Percentiles rank a stretch among this genome's conserved stretches.
Evolutionary conservation across 1,140 invertebrate genomes (phyloP).

Genomic region (Trichonephila clavata): DNA sequence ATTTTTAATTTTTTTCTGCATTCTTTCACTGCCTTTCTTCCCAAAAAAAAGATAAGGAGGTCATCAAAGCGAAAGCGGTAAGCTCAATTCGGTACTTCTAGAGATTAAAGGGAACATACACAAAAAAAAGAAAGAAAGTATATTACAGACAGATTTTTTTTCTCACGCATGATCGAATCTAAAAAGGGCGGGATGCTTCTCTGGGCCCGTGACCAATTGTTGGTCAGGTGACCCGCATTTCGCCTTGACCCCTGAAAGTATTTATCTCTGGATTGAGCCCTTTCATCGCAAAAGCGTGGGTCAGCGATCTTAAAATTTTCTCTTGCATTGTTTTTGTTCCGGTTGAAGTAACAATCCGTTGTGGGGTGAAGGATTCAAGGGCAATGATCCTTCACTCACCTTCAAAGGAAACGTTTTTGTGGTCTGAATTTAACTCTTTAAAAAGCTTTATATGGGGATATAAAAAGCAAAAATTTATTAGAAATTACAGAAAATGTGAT

Average conservation of each 20-base stretch:
- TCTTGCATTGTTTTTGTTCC: slow-evolving; percentile 17
- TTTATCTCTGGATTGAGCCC: not conserved
- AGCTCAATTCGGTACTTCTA: too few relatives aligned
- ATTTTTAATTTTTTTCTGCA: too few relatives aligned
- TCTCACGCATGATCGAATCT: slow-evolving; percentile 20
- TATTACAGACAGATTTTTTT: not conserved
- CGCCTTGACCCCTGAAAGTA: not conserved
- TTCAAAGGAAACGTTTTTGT: too few relatives aligned
- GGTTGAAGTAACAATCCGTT: slow-evolving; percentile 2
- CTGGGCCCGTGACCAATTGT: slow-evolving; percentile 15
- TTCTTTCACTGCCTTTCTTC: too few relatives aligned
- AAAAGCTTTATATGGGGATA: too few relatives aligned
- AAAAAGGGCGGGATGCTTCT: not conserved
- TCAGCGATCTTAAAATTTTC: not conserved
- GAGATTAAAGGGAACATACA: not conserved
- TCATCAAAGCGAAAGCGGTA: too few relatives aligned
- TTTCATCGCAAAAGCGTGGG: not conserved
- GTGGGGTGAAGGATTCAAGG: not conserved
- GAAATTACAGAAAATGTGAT: too few relatives aligned
- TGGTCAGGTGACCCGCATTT: slow-evolving; percentile 1
- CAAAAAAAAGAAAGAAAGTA: not conserved
- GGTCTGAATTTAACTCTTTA: too few relatives aligned
- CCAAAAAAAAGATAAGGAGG: too few relatives aligned
- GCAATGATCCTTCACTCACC: not conserved
- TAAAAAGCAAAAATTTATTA: too few relatives aligned